A percentile compares a stretch with the other conserved stretches of the same genome.
phyloP scores from a whole-genome alignment of 2,113 vertebrate species.

The Alligator mississippiensis region DNA sequence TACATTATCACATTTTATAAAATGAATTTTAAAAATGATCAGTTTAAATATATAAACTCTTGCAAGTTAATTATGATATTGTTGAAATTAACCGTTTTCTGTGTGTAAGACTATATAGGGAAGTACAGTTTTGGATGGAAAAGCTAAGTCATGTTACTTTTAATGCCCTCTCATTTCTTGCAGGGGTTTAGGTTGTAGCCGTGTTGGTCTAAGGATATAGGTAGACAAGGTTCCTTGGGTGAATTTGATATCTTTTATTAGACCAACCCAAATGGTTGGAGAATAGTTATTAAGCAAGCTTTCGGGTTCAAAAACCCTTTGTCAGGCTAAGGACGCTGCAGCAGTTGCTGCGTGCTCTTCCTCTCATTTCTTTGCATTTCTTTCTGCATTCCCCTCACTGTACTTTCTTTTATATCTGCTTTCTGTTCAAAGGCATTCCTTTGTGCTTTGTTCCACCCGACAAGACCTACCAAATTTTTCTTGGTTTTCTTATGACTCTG shows the following conservation, averaged over 20 bases:
- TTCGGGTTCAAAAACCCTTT: no score
- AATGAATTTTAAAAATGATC: background rate
- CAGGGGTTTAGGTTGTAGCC: no score
- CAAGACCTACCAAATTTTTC: background rate
- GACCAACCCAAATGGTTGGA: no score
- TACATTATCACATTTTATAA: background rate
- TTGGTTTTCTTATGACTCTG: background rate
- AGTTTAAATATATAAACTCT: conserved; percentile 2
- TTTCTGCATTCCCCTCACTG: background rate
- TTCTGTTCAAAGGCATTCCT: background rate
- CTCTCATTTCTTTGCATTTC: background rate
- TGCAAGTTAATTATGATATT: background rate
- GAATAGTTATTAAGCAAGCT: no score
- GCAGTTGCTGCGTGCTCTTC: no score
- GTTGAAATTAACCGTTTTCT: background rate
- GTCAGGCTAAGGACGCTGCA: no score
- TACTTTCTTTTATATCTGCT: background rate
- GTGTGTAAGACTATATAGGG: background rate
- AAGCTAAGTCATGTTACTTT: background rate
- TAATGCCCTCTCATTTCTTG: background rate
- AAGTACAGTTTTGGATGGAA: background rate
- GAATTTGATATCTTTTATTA: no score
- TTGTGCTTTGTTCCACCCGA: background rate
- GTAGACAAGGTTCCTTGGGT: no score
- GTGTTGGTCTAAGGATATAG: no score